These are phyloP conservation scores for Melanchra persicariae DNA, from an alignment of 2,888 invertebrate genomes.

Conservation along the genomic window DNA sequence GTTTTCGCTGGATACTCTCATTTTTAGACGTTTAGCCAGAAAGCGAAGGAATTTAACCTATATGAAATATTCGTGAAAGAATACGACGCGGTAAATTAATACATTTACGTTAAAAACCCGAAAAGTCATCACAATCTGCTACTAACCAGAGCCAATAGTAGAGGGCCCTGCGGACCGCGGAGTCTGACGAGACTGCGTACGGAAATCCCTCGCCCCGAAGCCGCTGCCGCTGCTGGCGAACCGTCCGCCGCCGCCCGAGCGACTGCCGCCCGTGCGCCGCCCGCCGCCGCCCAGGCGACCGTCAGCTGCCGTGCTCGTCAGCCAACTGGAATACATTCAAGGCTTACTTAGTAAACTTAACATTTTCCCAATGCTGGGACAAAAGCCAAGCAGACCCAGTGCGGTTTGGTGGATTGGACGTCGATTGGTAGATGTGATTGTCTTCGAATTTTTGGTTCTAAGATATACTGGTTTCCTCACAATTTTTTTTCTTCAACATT, in stretches of 20 bases:
- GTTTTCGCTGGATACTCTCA: background rate
- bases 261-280: constrained; percentile 90
- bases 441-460: too few species aligned
- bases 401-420: background rate
- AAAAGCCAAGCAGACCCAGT: background rate
- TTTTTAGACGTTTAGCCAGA: background rate
- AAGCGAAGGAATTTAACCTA: too few species aligned
- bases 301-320: constrained; percentile 92
- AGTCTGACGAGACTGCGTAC: constrained; percentile 83
- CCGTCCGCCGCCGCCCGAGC: constrained; percentile 86
- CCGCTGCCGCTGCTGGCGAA: constrained; percentile 76
- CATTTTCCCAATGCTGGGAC: background rate
- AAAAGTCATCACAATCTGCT: background rate
- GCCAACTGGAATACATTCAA: constrained; percentile 77
- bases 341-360: constrained; percentile 3
- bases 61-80: too few species aligned
- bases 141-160: constrained; percentile 79
- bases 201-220: constrained; percentile 88
- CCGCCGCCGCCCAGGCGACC: constrained; percentile 93
- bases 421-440: background rate
- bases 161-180: constrained; percentile 85
- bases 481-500: too few species aligned
- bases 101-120: too few species aligned
- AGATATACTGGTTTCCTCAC: too few species aligned
- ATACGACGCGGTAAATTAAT: too few species aligned